Evolutionary conservation across 2,113 vertebrate species (phyloP).

Genomic region (Saimiri boliviensis): DNA sequence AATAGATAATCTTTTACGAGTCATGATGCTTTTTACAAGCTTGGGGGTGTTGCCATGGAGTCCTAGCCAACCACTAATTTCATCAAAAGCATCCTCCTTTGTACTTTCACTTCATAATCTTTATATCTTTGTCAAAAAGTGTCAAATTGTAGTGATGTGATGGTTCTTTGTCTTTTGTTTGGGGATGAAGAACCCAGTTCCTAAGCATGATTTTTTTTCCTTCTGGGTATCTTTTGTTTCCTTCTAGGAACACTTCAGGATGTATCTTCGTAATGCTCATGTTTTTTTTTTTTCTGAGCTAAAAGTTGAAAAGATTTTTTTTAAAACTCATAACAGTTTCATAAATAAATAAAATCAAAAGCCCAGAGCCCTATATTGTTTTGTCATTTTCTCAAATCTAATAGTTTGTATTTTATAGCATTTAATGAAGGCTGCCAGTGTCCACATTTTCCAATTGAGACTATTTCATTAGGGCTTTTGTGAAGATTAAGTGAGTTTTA

Average conservation of each 20-base stretch:
- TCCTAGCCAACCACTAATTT: conserved; percentile 58
- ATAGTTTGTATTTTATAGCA: not conserved
- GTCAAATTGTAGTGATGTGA: not conserved
- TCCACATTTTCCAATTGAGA: not conserved
- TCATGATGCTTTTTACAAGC: not conserved
- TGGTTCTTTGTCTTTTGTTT: conserved; percentile 1
- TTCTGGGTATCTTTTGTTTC: not conserved
- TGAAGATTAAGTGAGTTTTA: not conserved
- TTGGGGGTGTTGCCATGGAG: conserved; percentile 55
- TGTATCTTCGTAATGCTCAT: not conserved
- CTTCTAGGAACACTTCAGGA: not conserved
- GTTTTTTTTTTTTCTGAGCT: not conserved
- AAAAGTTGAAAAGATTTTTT: conserved; percentile 1
- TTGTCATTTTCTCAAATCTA: conserved; percentile 9
- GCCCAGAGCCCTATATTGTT: not conserved
- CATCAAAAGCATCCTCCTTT: conserved; percentile 1
- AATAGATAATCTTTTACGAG: conserved; percentile 17
- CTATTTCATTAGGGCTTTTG: not conserved
- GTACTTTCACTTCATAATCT: conserved; percentile 23
- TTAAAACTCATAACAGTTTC: not conserved
- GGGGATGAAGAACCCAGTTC: not conserved
- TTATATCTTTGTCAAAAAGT: conserved; percentile 9
- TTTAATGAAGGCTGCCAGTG: not conserved
- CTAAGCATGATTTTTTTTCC: conserved; percentile 34
- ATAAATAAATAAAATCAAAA: conserved; percentile 23